Base-by-base conservation (phyloP, 2,888 invertebrate species). In the Drosophila mettleri region DNA sequence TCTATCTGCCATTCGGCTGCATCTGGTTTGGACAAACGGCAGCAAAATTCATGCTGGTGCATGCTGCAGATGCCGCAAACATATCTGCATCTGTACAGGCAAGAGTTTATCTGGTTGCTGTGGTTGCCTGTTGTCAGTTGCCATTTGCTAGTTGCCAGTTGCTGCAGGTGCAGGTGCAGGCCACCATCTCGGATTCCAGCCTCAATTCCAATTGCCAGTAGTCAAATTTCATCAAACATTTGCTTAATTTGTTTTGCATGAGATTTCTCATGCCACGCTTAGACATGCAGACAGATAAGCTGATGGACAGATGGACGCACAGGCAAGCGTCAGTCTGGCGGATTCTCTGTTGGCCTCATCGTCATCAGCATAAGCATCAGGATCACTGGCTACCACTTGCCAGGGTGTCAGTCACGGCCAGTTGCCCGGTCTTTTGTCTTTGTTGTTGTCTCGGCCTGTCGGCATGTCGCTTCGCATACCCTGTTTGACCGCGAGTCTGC, bases 351-450 rank as follows among this genome's bases (percentile, higher is more conserved):
- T 45, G 34, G 34, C 33, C 57, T 38, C 68, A 58, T 71, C 46
- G 43, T 29, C 64, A 43, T 57, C 60, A 43, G 29, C 16, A 39
- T n/a, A 3, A n/a, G n/a, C 43, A 24, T 43, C 45, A 45, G 45
- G 45, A 45, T 45, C 45, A 39, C 27, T 33, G 31, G 52, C 63
- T 41, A 29, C 48, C 46, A 33, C 57, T 45, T 49, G 46, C 62
- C 53, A 45, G 41, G 38, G 27, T 66, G 52, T 57, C 57, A 43
- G 64, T 61, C 60, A 41, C 49, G 57, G 54, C 51, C 62, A 74
- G 72, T 71, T 76, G 61, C 55, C 62, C 59, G 55, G 57, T 62
- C 70, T 62, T 65, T 75, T 43, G 66, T 62, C 72, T 76, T 76
- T 71, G 71, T 65, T 65, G 22, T 61, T 70, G 55, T 38, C 38